phyloP scores from a whole-genome alignment of 2,888 invertebrate species.

The Drosophila incognita region DNA sequence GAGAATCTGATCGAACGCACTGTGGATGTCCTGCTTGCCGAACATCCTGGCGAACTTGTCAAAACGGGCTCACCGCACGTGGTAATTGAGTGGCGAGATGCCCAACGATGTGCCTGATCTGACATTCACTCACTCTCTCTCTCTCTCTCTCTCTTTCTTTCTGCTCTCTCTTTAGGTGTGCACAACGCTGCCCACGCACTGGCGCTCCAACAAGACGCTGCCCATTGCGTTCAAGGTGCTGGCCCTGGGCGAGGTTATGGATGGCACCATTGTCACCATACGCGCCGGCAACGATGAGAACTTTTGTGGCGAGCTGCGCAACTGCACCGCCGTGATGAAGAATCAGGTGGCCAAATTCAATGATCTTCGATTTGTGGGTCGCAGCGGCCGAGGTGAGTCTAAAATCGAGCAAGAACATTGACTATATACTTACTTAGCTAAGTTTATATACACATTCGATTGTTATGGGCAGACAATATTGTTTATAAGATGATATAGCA shows the following conservation, averaged over 20 bases:
- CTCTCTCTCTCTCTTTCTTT: background rate
- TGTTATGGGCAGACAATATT: background rate
- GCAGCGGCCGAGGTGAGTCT: conserved; percentile 96
- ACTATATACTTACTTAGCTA: background rate
- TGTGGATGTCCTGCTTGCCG: conserved; percentile 92
- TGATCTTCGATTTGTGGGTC: conserved; percentile 97
- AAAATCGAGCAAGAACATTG: background rate
- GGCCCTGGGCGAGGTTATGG: conserved; percentile 95
- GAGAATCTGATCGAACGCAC: conserved; percentile 93
- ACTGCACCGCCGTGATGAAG: conserved; percentile 97
- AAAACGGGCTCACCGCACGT: conserved; percentile 98
- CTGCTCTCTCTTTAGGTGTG: conserved; percentile 86
- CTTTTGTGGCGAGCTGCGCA: conserved; percentile 96
- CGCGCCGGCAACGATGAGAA: conserved; percentile 99
- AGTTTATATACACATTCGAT: background rate
- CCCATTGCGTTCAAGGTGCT: conserved; percentile 98
- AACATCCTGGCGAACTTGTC: conserved; percentile 96
- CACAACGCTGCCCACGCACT: conserved; percentile 96
- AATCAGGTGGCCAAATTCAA: conserved; percentile 99
- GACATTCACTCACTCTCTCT: background rate
- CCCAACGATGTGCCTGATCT: background rate
- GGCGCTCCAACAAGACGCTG: conserved; percentile 98
- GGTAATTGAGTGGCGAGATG: conserved; percentile 84
- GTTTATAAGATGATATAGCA: background rate
- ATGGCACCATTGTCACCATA: conserved; percentile 97